Base-by-base conservation (phyloP, 2,888 invertebrate genomes). In the Pandemis heparana region DNA sequence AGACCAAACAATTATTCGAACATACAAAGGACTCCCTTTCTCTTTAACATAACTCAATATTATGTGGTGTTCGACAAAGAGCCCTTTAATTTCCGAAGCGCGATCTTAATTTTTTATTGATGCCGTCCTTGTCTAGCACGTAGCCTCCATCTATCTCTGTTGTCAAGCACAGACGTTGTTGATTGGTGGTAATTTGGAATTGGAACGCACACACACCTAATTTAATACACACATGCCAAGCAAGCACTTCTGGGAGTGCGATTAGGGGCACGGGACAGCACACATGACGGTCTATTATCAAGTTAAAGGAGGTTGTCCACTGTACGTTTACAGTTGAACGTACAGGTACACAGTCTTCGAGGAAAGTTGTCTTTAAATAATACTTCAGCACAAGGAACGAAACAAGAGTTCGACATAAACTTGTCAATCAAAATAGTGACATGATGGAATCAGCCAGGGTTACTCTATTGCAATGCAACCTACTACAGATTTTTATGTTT, bases 161-260 rank as follows among this genome's bases (percentile, higher is more conserved):
- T 65, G 39, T 66, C 71, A 66, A 32, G 63, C 23, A 56, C 68
- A 68, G 63, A 68, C 68, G 72, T 62, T 73, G 66, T 71, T 66
- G 68, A 68, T 68, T 43, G 68, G 56, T 68, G 39, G 56, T 62
- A 73, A 63, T 63, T 67, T 56, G 16, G 62, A 56, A 72, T 67
- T 63, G 72, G 63, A n/a, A 63, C 48, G 56, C 68, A 62, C 48
- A 59, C 46, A 70, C 67, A 63, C 59, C 63, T 73, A 67, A 62
- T 72, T 53, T 23, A 56, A 46, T 65, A 48, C 59, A 53, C 67
- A 63, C 39, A 68, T 18, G 46, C 59, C 56, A 39, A 16, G 62
- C 39, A 68, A 63, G 18, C 68, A 46, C 59, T 63, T 63, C 62
- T n/a, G 38, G 38, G 43, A 59, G 67, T 18, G 43, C 39, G 48